These are phyloP conservation scores for Calameuta idolon DNA, from an alignment of 2,888 invertebrate species.

Conservation along the genomic window DNA sequence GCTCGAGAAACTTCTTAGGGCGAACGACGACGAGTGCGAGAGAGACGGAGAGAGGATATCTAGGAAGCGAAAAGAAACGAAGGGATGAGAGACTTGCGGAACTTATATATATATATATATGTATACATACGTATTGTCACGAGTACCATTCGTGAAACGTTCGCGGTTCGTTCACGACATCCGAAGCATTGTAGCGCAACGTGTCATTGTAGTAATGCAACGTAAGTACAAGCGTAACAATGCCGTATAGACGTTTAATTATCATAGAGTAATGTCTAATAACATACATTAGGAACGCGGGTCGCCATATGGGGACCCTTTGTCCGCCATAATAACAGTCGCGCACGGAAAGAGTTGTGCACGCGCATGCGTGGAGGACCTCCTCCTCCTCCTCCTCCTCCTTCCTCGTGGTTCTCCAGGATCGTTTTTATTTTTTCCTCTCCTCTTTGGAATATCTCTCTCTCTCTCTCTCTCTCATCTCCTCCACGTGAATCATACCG, in stretches of 20 bases:
- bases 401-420: conserved; percentile 44
- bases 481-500: conserved; percentile 52
- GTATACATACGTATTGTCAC: not conserved
- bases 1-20: not conserved
- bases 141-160: not conserved
- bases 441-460: conserved; percentile 16
- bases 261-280: conserved; percentile 68
- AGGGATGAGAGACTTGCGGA: not conserved
- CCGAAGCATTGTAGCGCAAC: conserved; percentile 66
- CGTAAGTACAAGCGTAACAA: conserved; percentile 65
- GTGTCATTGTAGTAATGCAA: conserved; percentile 65
- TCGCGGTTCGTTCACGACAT: conserved; percentile 49
- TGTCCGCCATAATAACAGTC: conserved; percentile 65
- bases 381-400: conserved; percentile 37
- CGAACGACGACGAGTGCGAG: not conserved
- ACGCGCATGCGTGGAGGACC: conserved; percentile 54
- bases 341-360: conserved; percentile 64
- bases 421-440: conserved; percentile 36
- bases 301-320: conserved; percentile 66
- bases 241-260: conserved; percentile 67
- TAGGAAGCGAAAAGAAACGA: not conserved
- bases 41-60: not conserved
- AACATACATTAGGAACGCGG: conserved; percentile 64
- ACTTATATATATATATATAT: not conserved
- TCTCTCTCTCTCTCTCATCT: conserved; percentile 16